Percentiles rank a stretch among this genome's conserved stretches.
phyloP scores from a whole-genome alignment of 2,888 invertebrate genomes.

The Acholoe squamosa region DNA sequence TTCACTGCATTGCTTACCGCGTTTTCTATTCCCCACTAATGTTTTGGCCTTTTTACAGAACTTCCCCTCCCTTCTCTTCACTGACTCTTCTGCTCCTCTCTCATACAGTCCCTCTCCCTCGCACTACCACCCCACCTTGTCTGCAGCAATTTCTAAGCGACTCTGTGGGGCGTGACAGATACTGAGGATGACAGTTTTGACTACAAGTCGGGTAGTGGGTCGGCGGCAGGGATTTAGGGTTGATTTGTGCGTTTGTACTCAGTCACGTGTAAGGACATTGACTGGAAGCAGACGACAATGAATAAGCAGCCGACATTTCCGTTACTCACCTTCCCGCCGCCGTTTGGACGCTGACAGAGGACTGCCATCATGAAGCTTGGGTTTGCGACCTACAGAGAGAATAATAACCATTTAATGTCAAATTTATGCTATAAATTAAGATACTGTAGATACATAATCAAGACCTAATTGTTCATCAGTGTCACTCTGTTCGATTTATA shows the following conservation, averaged over 20 bases:
- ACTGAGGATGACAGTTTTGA: not conserved
- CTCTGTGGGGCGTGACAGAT: not conserved
- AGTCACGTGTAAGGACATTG: too few species aligned
- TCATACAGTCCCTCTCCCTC: not conserved
- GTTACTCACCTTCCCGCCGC: slow-evolving; percentile 90
- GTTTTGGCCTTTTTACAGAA: too few species aligned
- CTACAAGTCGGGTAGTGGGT: not conserved
- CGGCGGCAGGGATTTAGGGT: not conserved
- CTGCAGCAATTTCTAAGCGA: not conserved
- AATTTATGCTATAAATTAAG: not conserved
- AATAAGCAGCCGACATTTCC: slow-evolving; percentile 17
- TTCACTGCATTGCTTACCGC: too few species aligned
- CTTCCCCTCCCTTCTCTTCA: not conserved
- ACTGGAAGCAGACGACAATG: not conserved
- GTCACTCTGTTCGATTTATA: not conserved
- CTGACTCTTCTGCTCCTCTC: not conserved
- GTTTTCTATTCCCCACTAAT: too few species aligned
- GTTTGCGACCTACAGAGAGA: slow-evolving; percentile 86
- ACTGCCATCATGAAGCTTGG: slow-evolving; percentile 84
- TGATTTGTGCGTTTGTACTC: not conserved
- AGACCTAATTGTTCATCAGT: not conserved
- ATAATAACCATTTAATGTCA: not conserved
- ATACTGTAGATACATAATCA: not conserved
- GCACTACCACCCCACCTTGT: not conserved
- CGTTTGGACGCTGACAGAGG: slow-evolving; percentile 84